phyloP scores from a whole-genome alignment of 1,140 invertebrate species.

The Hormaphis cornu region DNA sequence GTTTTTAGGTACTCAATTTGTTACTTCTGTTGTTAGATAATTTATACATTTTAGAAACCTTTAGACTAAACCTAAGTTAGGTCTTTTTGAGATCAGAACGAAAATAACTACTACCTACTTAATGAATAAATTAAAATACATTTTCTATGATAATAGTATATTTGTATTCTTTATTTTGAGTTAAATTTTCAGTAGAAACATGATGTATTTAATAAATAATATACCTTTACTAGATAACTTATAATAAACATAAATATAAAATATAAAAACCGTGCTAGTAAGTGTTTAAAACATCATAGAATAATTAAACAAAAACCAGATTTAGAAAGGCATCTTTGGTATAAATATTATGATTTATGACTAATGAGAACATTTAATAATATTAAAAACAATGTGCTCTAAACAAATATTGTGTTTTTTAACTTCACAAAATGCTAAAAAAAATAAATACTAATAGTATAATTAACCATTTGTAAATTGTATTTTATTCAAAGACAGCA shows the following conservation, averaged over 20 bases:
- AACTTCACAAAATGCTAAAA: neutral
- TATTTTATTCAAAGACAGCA: neutral
- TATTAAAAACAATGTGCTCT: conserved; percentile 2
- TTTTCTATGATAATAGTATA: too few species aligned
- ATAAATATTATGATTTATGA: conserved; percentile 6
- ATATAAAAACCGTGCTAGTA: neutral
- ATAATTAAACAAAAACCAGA: neutral
- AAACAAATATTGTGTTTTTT: neutral
- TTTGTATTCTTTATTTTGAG: neutral
- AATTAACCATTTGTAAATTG: neutral
- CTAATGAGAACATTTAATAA: conserved; percentile 4
- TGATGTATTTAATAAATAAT: too few species aligned
- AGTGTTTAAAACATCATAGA: conserved; percentile 3
- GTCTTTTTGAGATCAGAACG: too few species aligned
- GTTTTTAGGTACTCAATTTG: too few species aligned
- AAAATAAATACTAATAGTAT: neutral
- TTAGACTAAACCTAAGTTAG: too few species aligned
- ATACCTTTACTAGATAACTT: too few species aligned
- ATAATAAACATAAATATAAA: conserved; percentile 18
- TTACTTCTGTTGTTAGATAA: too few species aligned
- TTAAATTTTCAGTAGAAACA: neutral
- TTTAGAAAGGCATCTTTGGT: conserved; percentile 5
- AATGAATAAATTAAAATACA: too few species aligned
- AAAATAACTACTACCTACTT: too few species aligned
- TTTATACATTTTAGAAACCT: too few species aligned